Percentiles rank a stretch among this genome's conserved stretches.
Evolutionary conservation across 1,140 invertebrate species (phyloP).

Genomic region (Drosophila takahashii): DNA sequence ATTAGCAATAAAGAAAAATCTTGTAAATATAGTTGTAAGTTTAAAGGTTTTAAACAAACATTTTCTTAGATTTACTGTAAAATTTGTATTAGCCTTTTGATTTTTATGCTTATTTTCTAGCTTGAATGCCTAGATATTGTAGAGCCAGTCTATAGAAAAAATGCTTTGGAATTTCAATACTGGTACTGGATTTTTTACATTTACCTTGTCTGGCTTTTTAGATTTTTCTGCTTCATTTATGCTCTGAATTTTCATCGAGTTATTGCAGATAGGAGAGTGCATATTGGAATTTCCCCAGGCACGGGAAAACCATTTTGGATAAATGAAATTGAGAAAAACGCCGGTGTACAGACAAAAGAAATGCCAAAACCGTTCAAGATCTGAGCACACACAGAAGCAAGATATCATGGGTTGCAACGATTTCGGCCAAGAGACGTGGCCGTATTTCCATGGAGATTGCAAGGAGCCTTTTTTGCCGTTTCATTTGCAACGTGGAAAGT

Average conservation of each 20-base stretch:
- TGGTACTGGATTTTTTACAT: background rate
- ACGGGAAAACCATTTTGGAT: conserved; percentile 9
- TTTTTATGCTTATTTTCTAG: no score
- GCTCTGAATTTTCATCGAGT: background rate
- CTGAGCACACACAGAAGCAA: conserved; percentile 18
- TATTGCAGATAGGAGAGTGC: conserved; percentile 1
- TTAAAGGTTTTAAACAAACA: no score
- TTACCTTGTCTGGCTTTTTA: background rate
- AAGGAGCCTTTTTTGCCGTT: conserved; percentile 2
- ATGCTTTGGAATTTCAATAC: background rate
- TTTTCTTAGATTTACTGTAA: no score
- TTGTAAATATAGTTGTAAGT: no score
- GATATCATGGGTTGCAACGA: conserved; percentile 14
- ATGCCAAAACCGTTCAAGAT: conserved; percentile 22
- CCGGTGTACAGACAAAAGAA: conserved; percentile 18
- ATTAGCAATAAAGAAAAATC: conserved; percentile 4
- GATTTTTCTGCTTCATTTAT: background rate
- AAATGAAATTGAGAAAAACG: conserved; percentile 19
- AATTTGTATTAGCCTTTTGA: no score
- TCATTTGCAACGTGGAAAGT: background rate
- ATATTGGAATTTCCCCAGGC: conserved; percentile 28
- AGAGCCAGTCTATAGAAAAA: no score
- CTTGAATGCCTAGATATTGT: no score
- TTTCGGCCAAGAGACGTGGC: conserved; percentile 8
- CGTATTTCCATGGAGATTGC: conserved; percentile 34